Evolutionary conservation across 2,888 invertebrate genomes (phyloP).

Genomic region (Stenolophus ochropezus): DNA sequence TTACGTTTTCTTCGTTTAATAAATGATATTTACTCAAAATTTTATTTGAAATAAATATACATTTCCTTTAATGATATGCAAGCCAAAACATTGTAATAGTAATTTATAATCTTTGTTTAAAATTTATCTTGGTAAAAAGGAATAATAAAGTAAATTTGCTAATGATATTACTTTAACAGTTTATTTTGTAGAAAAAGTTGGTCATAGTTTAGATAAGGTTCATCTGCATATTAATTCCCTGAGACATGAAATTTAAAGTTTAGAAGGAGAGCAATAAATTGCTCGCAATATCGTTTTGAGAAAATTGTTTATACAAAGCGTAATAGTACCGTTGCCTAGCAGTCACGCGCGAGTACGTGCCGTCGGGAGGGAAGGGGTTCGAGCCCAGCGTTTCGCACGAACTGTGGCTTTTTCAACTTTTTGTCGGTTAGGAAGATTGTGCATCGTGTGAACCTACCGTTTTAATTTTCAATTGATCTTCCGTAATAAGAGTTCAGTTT

Average conservation of each 20-base stretch:
- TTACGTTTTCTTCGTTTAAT: too few relatives aligned
- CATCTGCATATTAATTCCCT: constrained; percentile 21
- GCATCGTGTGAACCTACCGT: constrained; percentile 54
- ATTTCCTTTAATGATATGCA: constrained; percentile 31
- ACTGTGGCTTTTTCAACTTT: constrained; percentile 31
- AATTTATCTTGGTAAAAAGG: constrained; percentile 29
- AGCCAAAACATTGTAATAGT: constrained; percentile 31
- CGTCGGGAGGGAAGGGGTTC: constrained; percentile 10
- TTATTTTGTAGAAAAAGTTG: constrained; percentile 7
- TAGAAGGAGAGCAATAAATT: not conserved
- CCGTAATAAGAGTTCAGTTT: constrained; percentile 44
- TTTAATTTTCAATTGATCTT: constrained; percentile 59
- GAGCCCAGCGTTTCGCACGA: constrained; percentile 29
- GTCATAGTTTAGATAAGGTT: not conserved
- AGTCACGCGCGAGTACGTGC: constrained; percentile 23
- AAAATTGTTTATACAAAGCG: constrained; percentile 23
- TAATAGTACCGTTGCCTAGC: constrained; percentile 17
- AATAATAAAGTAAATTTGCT: constrained; percentile 37
- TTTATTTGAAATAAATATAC: too few relatives aligned
- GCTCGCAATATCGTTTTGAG: constrained; percentile 19
- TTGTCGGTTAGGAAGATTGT: constrained; percentile 56
- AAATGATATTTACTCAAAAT: too few relatives aligned
- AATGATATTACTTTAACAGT: constrained; percentile 26
- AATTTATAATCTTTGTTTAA: constrained; percentile 30
- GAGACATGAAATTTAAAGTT: not conserved